Evolutionary conservation across 2,113 vertebrate genomes (phyloP).

Genomic region (Orcinus orca): DNA sequence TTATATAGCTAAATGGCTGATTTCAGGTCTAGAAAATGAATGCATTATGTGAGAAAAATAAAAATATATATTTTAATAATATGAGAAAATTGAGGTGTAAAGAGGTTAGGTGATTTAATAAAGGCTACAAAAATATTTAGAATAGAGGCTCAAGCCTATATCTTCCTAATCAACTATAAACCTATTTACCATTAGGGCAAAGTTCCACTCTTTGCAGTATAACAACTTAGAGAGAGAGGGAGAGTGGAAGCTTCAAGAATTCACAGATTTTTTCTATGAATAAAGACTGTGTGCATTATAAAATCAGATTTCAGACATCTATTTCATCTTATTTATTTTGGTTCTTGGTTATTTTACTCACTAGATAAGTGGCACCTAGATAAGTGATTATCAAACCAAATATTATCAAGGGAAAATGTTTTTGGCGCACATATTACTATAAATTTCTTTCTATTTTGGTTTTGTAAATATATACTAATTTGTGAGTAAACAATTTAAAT

Average conservation of each 20-base stretch:
- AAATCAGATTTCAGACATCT: conserved; percentile 31
- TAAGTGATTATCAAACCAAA: not conserved
- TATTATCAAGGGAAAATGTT: conserved; percentile 47
- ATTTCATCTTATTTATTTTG: not conserved
- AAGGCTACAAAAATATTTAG: conserved; percentile 9
- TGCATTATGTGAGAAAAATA: conserved; percentile 12
- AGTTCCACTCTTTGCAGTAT: not conserved
- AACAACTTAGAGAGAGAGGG: not conserved
- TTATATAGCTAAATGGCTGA: conserved; percentile 12
- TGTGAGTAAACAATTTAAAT: conserved; percentile 32
- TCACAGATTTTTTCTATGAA: conserved; percentile 14
- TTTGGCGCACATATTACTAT: not conserved
- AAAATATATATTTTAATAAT: conserved; percentile 37
- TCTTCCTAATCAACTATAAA: not conserved
- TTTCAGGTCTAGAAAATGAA: conserved; percentile 3
- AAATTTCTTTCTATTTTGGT: not conserved
- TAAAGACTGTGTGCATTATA: conserved; percentile 15
- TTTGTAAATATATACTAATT: conserved; percentile 26
- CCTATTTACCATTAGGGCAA: not conserved
- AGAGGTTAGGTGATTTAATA: not conserved
- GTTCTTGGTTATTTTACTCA: conserved; percentile 46
- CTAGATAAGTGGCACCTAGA: not conserved
- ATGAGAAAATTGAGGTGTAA: conserved; percentile 40
- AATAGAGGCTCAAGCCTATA: not conserved
- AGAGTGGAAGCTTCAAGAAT: conserved; percentile 14